These are phyloP conservation scores for Salarias fasciatus DNA, from an alignment of 2,797 vertebrate genomes.

Conservation along the genomic window DNA sequence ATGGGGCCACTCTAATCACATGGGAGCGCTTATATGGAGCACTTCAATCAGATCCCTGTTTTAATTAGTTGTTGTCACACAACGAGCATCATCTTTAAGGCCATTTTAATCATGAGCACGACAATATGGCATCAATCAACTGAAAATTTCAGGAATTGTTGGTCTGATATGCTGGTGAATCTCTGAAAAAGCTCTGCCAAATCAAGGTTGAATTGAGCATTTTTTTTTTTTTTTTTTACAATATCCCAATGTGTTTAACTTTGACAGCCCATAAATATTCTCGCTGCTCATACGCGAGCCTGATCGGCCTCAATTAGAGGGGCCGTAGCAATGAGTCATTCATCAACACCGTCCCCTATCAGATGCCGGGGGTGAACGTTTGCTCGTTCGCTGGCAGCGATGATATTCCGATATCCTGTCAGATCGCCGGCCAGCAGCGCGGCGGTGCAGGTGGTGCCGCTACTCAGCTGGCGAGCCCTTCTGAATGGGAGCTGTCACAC, in stretches of 20 bases:
- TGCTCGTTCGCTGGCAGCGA: slow-evolving; percentile 64
- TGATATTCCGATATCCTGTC: slow-evolving; percentile 67
- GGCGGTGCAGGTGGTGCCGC: slow-evolving; percentile 64
- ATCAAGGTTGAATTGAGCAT: slow-evolving; percentile 5
- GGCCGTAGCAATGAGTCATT: slow-evolving; percentile 69
- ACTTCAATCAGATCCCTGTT: too few relatives aligned
- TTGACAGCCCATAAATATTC: slow-evolving; percentile 54
- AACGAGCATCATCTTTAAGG: too few relatives aligned
- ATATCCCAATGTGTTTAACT: slow-evolving; percentile 19
- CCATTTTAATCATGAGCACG: too few relatives aligned
- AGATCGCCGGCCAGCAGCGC: slow-evolving; percentile 69
- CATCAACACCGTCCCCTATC: slow-evolving; percentile 70
- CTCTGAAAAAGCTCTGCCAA: not conserved
- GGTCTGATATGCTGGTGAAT: too few relatives aligned
- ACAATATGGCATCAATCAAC: too few relatives aligned
- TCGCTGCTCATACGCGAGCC: slow-evolving; percentile 55
- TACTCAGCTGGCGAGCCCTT: slow-evolving; percentile 50
- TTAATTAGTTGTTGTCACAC: too few relatives aligned
- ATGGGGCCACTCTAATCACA: too few relatives aligned
- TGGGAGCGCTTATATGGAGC: too few relatives aligned
- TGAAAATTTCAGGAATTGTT: too few relatives aligned
- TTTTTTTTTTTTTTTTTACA: too few relatives aligned
- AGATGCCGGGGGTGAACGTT: slow-evolving; percentile 71
- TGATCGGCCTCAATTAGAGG: slow-evolving; percentile 70
- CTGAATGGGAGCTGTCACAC: slow-evolving; percentile 51